Base-by-base conservation (phyloP, 2,888 invertebrate genomes). In the Oxyteleia sp. region DNA sequence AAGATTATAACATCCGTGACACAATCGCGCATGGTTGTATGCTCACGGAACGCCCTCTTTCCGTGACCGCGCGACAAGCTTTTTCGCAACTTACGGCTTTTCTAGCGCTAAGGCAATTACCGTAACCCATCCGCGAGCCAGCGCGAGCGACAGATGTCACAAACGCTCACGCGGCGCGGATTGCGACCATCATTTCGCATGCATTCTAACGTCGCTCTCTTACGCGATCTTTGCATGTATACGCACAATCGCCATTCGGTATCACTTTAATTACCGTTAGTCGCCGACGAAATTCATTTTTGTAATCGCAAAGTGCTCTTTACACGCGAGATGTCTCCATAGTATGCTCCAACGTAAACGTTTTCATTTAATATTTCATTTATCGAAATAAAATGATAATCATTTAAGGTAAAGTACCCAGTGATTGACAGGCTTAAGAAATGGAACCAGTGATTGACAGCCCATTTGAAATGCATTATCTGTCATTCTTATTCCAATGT, bases 1-100 rank as follows among this genome's bases (percentile, higher is more conserved):
- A 91, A 92, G 89, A 90, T 92, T 92, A 92, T 92, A 91, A 92
- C 92, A 92, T 92, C 90, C 88, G 87, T 91, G 91, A 91, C 91
- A 91, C 92, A 91, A 91, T 91, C 90, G 88, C 79, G 82, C 75
- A 84, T 72, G 82, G 66, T 78, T 84, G 85, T 86, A 87, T 86
- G 88, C 87, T 88, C 87, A 86, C 86, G 89, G 84, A 87, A 90
- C 91, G 91, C 90, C 91, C 90, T 90, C 91, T 87, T 90, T 90
- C 87, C 89, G 87, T 88, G 87, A 88, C 87, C 55, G 76, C 75
- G 72, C 63, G 75, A 78, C 69, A 74, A 74, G 80, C 79, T 84
- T 88, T 89, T 89, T 88, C 89, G 89, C 90, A 91, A 90, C 88
- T 87, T 88, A 86, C 64, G 85, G 85, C 84, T 85, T 87, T 90